Base-by-base conservation (phyloP, 2,113 vertebrate species). In the Pseudorhombus dupliciocellatus region DNA sequence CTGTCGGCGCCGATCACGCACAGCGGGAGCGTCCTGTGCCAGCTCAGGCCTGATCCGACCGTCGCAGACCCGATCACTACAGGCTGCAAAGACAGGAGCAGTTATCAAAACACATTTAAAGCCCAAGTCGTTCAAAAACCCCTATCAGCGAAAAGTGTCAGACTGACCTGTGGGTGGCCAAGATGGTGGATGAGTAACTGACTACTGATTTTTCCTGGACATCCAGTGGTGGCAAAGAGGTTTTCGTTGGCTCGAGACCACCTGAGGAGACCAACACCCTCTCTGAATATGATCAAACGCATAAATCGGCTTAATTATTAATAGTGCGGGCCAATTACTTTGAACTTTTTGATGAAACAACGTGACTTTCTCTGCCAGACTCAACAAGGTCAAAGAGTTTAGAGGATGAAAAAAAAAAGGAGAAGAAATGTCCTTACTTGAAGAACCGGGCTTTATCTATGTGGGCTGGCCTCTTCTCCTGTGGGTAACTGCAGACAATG, bases 121-220 rank as follows among this genome's bases (percentile, higher is more conserved):
- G 26, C 5, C 26, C 2, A 5, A 28, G 26, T 28, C 26, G 2
- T 28, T 28, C 26, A 28, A 2, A 28, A 5, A 28, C 26, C 5
- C 26, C 2, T 28, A 28, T 28, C 26, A 28, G 26, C 26, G 26
- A n/a, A n/a, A n/a, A n/a, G n/a, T n/a, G n/a, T 21, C 46, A 18
- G 5, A 61, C 90, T 87, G 90, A 98, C 98, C 96, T 98, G 97
- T 12, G 95, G 92, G 73, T 99, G 98, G 74, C 96, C 96, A 79
- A 98, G 94, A 81, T 99, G 97, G 93, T 98, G 98, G 83, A 99
- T 94, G 46, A 96, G 91, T 55, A 98, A 83, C 1, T 97, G 97
- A 84, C 93, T 97, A 34, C 69, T 88, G 85, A 96, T 94, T 89
- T 97, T 99, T 74, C 98, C 97, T n/a, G 96, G 96, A 91, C 93